These are phyloP conservation scores for Ancistrus triradiatus DNA, from an alignment of 2,113 vertebrate species.

Conservation along the genomic window DNA sequence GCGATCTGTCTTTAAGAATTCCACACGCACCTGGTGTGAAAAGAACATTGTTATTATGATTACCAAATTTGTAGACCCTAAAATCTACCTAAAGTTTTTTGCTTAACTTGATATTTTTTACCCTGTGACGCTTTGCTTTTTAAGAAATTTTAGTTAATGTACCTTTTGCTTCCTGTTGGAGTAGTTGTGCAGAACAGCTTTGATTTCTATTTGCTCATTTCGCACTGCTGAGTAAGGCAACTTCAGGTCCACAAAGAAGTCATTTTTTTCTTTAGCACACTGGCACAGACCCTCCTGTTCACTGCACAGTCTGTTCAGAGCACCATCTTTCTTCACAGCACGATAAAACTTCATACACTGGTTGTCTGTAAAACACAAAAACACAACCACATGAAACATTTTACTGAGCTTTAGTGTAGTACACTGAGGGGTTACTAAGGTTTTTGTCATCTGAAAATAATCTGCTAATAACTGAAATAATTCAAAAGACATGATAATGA, in stretches of 20 bases:
- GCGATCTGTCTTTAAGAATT: constrained; percentile 65
- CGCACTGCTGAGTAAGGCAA: constrained; percentile 78
- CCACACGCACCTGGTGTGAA: constrained; percentile 64
- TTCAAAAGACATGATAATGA: too few relatives aligned
- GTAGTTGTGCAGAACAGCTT: constrained; percentile 76
- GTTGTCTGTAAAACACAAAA: too few relatives aligned
- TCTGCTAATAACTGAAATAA: too few relatives aligned
- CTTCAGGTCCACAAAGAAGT: constrained; percentile 76
- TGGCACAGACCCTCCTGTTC: constrained; percentile 50
- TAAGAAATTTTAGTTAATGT: too few relatives aligned
- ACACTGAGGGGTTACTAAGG: too few relatives aligned
- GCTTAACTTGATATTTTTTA: too few relatives aligned
- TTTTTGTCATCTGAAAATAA: too few relatives aligned
- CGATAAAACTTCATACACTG: constrained; percentile 71
- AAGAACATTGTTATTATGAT: neutral
- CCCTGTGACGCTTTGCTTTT: too few relatives aligned
- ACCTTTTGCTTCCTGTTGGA: constrained; percentile 44
- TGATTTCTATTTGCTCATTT: constrained; percentile 79
- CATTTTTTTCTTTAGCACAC: constrained; percentile 73
- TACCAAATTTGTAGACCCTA: too few relatives aligned
- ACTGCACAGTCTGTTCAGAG: constrained; percentile 60
- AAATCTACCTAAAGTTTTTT: too few relatives aligned
- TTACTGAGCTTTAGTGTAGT: too few relatives aligned
- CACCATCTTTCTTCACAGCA: constrained; percentile 56
- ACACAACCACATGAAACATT: too few relatives aligned